Percentiles rank a stretch among this genome's conserved stretches.
These are phyloP conservation scores for Ptiloglossa arizonensis DNA, from an alignment of 1,140 invertebrate species.

Conservation along the genomic window DNA sequence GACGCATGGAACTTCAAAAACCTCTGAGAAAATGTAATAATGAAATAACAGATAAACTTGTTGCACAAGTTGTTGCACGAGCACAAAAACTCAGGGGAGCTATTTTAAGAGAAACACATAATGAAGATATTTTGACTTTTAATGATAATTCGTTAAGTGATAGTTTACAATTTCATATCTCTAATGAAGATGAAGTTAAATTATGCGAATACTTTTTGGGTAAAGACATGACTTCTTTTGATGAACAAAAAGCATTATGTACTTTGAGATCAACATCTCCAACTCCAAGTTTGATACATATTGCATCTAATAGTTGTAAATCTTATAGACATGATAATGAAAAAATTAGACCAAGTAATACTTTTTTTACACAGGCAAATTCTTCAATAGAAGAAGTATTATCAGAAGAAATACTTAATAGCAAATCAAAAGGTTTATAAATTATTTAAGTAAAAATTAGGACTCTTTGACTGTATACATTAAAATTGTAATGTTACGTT, in stretches of 20 bases:
- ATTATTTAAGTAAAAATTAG: conserved; percentile 4
- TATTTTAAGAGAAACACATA: conserved; percentile 68
- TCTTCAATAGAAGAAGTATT: conserved; percentile 5
- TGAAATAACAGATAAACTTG: conserved; percentile 70
- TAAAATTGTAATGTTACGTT: conserved; percentile 33
- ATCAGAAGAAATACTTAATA: neutral
- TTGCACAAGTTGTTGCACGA: conserved; percentile 71
- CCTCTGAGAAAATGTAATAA: conserved; percentile 53
- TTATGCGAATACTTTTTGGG: conserved; percentile 69
- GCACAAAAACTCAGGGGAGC: conserved; percentile 73
- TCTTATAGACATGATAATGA: conserved; percentile 10
- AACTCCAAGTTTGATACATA: conserved; percentile 67
- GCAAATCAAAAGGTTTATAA: conserved; percentile 32
- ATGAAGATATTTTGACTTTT: conserved; percentile 61
- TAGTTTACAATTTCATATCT: conserved; percentile 31
- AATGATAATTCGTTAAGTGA: conserved; percentile 60
- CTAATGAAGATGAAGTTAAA: conserved; percentile 56
- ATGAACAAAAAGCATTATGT: conserved; percentile 72
- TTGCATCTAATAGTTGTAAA: conserved; percentile 44
- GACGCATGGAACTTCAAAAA: conserved; percentile 51
- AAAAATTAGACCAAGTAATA: neutral
- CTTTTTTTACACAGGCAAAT: conserved; percentile 1
- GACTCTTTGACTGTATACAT: neutral
- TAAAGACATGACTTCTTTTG: conserved; percentile 67
- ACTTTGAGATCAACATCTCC: conserved; percentile 71